These are phyloP conservation scores for Schizothorax lantsangensis DNA, from an alignment of 2,797 vertebrate genomes.

Conservation along the genomic window DNA sequence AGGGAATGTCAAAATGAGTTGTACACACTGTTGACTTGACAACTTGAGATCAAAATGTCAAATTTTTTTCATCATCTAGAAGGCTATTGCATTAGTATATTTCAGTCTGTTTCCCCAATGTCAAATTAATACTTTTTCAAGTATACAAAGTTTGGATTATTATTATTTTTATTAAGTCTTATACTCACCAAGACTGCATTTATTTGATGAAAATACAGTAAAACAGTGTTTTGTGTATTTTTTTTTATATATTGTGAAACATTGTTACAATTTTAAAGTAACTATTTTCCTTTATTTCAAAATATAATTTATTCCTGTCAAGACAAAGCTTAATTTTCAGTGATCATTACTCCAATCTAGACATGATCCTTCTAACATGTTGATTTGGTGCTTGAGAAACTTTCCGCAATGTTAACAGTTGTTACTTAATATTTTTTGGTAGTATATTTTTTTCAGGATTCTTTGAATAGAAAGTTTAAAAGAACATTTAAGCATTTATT, in stretches of 20 bases:
- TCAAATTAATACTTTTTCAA: neutral
- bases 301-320: neutral
- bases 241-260: neutral
- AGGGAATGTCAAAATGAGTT: conserved; percentile 3
- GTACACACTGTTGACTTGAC: neutral
- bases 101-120: neutral
- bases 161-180: neutral
- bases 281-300: neutral
- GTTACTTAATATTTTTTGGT: neutral
- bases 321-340: neutral
- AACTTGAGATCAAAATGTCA: too few relatives aligned
- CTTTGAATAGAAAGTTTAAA: neutral
- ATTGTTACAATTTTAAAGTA: neutral
- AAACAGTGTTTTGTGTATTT: neutral
- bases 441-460: neutral
- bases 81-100: neutral
- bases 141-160: neutral
- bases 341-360: neutral
- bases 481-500: neutral
- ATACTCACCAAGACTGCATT: neutral
- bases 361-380: neutral
- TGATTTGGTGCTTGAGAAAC: neutral
- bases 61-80: too few relatives aligned
- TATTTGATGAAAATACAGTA: neutral
- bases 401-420: neutral